A percentile compares a stretch with the other conserved stretches of the same genome.
These are phyloP conservation scores for Tanaodytes sp. DNA, from an alignment of 2,888 invertebrate species.

Conservation along the genomic window DNA sequence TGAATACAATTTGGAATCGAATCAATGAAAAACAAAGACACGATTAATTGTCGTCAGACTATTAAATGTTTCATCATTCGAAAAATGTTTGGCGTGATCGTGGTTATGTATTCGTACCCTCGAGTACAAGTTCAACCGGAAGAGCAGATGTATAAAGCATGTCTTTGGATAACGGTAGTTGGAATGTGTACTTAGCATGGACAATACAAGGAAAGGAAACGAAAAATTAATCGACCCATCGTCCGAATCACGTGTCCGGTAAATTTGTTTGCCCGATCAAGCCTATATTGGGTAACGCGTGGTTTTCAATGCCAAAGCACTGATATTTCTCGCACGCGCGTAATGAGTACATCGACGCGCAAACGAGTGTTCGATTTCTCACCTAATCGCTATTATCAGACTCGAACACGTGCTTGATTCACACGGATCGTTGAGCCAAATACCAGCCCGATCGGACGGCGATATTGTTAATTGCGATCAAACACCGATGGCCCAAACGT, in stretches of 20 bases:
- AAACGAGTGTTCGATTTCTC: conserved; percentile 38
- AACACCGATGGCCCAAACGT: too few species aligned
- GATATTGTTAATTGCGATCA: conserved; percentile 21
- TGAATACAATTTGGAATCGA: too few species aligned
- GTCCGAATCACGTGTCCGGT: not conserved
- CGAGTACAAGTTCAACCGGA: conserved; percentile 36
- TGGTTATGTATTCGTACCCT: too few species aligned
- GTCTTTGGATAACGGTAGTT: conserved; percentile 22
- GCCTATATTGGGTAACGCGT: conserved; percentile 18
- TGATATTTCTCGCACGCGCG: conserved; percentile 22
- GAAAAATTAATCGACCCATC: conserved; percentile 24
- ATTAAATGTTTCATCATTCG: too few species aligned
- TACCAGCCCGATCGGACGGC: conserved; percentile 11
- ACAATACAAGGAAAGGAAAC: too few species aligned
- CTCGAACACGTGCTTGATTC: conserved; percentile 32
- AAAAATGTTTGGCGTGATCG: too few species aligned
- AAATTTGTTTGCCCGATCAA: conserved; percentile 26
- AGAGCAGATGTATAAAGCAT: conserved; percentile 32
- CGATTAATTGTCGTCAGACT: too few species aligned
- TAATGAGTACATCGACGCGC: conserved; percentile 16
- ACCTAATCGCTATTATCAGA: conserved; percentile 43
- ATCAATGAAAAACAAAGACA: too few species aligned
- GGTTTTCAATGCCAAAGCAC: not conserved
- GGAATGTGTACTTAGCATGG: conserved; percentile 20
- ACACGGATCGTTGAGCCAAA: conserved; percentile 31